Conservation (phyloP, 2,113 vertebrate species). For the Odocoileus virginianus region DNA sequence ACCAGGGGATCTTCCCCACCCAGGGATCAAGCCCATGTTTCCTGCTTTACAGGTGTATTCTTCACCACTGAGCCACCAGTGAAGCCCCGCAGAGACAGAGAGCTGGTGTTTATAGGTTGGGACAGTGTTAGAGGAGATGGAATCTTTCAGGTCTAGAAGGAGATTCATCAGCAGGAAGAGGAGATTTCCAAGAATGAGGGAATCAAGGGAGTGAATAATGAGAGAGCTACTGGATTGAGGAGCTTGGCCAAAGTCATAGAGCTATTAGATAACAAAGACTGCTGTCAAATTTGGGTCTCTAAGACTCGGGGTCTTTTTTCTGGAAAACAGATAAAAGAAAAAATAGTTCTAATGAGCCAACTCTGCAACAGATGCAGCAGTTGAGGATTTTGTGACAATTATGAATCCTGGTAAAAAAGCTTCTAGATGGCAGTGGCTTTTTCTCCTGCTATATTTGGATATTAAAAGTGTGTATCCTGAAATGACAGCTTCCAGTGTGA, state of each 20-base stretch:
- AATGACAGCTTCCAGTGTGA: constrained; percentile 16
- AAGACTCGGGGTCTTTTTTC: neutral
- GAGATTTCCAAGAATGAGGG: neutral
- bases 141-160: neutral
- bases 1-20: neutral
- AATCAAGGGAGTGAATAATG: neutral
- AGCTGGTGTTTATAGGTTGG: neutral
- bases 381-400: neutral
- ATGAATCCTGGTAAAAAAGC: neutral
- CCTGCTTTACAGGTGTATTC: neutral
- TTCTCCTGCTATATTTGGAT: neutral
- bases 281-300: neutral
- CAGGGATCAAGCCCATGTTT: neutral
- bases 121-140: neutral
- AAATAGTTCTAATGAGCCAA: neutral
- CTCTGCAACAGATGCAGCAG: neutral
- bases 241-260: neutral
- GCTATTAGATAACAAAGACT: neutral
- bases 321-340: neutral
- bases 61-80: neutral
- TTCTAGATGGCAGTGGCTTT: neutral
- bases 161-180: neutral
- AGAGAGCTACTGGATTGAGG: neutral
- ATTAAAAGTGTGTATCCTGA: neutral
- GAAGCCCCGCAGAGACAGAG: neutral